A percentile compares a stretch with the other conserved stretches of the same genome.
Evolutionary conservation across 2,888 invertebrate genomes (phyloP).

Genomic region (Nysson spinosus): DNA sequence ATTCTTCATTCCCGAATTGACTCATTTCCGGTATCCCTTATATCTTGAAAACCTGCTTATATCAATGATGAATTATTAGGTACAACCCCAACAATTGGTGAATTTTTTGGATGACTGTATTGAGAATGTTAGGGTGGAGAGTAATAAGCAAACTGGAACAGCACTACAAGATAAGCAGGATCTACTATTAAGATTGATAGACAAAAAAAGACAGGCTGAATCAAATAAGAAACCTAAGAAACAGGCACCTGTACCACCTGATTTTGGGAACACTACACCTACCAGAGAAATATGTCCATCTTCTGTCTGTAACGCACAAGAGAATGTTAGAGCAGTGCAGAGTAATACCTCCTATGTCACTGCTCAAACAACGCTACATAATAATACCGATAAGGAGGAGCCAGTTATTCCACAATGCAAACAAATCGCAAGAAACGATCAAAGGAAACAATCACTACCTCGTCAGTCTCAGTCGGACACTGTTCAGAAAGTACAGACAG

Average conservation of each 20-base stretch:
- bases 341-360: constrained; percentile 63
- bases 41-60: not conserved
- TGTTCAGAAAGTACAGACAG: constrained; percentile 49
- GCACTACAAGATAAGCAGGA: constrained; percentile 81
- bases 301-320: constrained; percentile 44
- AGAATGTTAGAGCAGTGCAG: constrained; percentile 53
- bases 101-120: constrained; percentile 86
- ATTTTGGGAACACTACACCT: constrained; percentile 69
- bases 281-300: constrained; percentile 58
- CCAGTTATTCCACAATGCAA: constrained; percentile 24
- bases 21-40: too few species aligned
- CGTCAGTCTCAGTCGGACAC: constrained; percentile 67
- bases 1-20: too few species aligned
- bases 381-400: constrained; percentile 37
- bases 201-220: constrained; percentile 83
- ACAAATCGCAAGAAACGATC: constrained; percentile 38
- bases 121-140: constrained; percentile 77
- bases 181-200: constrained; percentile 81
- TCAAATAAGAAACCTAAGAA: constrained; percentile 70
- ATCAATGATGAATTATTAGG: constrained; percentile 75
- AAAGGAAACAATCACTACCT: constrained; percentile 57
- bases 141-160: constrained; percentile 76
- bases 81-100: constrained; percentile 85
- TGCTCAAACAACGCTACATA: constrained; percentile 53
- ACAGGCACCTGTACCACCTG: constrained; percentile 74